phyloP scores from a whole-genome alignment of 2,888 invertebrate genomes.

The Phasia obesa region DNA sequence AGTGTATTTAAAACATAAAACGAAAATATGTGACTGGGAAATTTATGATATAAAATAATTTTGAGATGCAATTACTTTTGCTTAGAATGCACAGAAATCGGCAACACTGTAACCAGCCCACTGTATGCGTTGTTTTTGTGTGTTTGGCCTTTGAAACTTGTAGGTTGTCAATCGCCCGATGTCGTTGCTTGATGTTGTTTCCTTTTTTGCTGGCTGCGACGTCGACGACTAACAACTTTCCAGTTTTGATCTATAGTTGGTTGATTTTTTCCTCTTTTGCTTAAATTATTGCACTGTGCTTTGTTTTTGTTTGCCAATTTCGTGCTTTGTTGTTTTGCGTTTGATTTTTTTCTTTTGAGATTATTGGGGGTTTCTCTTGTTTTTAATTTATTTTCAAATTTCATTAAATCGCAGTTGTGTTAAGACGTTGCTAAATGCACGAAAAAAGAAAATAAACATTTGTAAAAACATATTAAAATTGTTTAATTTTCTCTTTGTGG shows the following conservation, averaged over 20 bases:
- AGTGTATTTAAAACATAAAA: no score
- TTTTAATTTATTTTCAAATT: constrained; percentile 48
- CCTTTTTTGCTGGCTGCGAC: constrained; percentile 44
- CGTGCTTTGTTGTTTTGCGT: constrained; percentile 6
- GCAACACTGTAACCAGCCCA: constrained; percentile 45
- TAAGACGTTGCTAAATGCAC: constrained; percentile 60
- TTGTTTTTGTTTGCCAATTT: constrained; percentile 18
- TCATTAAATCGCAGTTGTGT: constrained; percentile 69
- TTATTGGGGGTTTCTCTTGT: constrained; percentile 66
- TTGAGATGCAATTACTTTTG: no score
- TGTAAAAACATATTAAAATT: neutral
- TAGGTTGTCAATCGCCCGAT: constrained; percentile 2
- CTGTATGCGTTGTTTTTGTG: constrained; percentile 55
- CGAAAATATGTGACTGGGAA: no score
- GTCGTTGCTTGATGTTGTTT: constrained; percentile 31
- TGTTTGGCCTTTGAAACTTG: constrained; percentile 60
- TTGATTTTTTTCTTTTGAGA: constrained; percentile 17
- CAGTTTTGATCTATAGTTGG: constrained; percentile 66
- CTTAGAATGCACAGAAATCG: no score
- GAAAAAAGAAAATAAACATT: constrained; percentile 13
- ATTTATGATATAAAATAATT: no score
- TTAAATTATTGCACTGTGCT: constrained; percentile 8
- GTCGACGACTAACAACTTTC: constrained; percentile 57
- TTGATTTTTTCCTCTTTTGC: constrained; percentile 33
- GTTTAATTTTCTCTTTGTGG: constrained; percentile 1